Evolutionary conservation across 2,888 invertebrate genomes (phyloP).

Genomic region (Stenoptilia bipunctidactyla): DNA sequence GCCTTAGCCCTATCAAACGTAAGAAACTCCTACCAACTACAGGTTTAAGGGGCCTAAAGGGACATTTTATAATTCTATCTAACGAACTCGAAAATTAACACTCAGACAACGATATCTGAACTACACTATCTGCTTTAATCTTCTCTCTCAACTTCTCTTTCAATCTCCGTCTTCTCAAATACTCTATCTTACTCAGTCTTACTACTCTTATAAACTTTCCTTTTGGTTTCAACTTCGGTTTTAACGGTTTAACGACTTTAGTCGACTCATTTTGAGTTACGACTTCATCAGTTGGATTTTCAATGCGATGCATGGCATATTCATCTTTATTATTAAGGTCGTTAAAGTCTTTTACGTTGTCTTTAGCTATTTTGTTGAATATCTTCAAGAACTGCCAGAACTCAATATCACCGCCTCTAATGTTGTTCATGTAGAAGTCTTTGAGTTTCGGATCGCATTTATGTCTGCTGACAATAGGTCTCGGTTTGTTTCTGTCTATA

Average conservation of each 20-base stretch:
- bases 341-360: constrained; percentile 38
- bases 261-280: too few species aligned
- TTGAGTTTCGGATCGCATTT: constrained; percentile 42
- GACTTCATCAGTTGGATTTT: too few species aligned
- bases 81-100: too few species aligned
- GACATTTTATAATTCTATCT: too few species aligned
- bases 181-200: neutral
- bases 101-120: too few species aligned
- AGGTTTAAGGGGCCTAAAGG: too few species aligned
- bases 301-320: constrained; percentile 31
- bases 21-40: too few species aligned
- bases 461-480: constrained; percentile 41
- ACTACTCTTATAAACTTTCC: neutral
- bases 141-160: too few species aligned
- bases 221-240: too few species aligned
- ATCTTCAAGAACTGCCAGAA: constrained; percentile 59
- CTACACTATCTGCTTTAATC: too few species aligned
- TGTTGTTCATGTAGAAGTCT: constrained; percentile 43
- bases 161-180: neutral
- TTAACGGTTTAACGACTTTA: too few species aligned
- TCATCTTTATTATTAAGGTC: constrained; percentile 34
- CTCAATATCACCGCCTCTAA: constrained; percentile 45
- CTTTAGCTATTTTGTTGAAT: constrained; percentile 43
- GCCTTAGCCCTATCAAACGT: too few species aligned
- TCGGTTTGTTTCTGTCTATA: constrained; percentile 26